phyloP scores from a whole-genome alignment of 2,888 invertebrate genomes.

The Caradrina clavipalpis region DNA sequence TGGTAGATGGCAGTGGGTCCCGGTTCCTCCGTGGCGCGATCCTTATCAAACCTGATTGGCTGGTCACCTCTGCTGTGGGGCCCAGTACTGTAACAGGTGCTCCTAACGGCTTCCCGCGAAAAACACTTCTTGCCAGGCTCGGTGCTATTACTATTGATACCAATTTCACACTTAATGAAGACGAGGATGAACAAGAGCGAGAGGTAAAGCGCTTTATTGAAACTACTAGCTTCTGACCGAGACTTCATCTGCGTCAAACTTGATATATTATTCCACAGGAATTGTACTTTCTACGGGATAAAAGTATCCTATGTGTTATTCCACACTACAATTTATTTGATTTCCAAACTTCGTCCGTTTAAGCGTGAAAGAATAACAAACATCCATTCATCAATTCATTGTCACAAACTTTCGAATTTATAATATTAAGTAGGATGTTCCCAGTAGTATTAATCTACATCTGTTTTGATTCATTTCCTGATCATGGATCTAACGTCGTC shows the following conservation, averaged over 20 bases:
- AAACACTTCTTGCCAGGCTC: constrained; percentile 83
- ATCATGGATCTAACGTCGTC: background rate
- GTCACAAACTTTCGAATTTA: no score
- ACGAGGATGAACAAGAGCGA: constrained; percentile 86
- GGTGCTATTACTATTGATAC: constrained; percentile 79
- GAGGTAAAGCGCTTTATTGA: constrained; percentile 72
- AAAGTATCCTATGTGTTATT: no score
- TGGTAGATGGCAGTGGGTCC: constrained; percentile 72
- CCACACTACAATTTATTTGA: no score
- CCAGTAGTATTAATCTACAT: no score
- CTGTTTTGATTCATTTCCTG: background rate
- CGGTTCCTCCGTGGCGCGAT: constrained; percentile 80
- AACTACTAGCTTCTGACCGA: no score
- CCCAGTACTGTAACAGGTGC: constrained; percentile 63
- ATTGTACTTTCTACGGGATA: no score
- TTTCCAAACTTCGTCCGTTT: no score
- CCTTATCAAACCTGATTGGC: constrained; percentile 79
- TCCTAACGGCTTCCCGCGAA: constrained; percentile 77
- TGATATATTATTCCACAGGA: no score
- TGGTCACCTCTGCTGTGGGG: constrained; percentile 79
- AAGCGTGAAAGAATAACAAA: no score
- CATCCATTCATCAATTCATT: no score
- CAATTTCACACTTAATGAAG: constrained; percentile 82
- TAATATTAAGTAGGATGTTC: no score
- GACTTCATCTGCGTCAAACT: no score